These are phyloP conservation scores for Zygogramma bicolorata DNA, from an alignment of 2,888 invertebrate genomes.

Conservation along the genomic window DNA sequence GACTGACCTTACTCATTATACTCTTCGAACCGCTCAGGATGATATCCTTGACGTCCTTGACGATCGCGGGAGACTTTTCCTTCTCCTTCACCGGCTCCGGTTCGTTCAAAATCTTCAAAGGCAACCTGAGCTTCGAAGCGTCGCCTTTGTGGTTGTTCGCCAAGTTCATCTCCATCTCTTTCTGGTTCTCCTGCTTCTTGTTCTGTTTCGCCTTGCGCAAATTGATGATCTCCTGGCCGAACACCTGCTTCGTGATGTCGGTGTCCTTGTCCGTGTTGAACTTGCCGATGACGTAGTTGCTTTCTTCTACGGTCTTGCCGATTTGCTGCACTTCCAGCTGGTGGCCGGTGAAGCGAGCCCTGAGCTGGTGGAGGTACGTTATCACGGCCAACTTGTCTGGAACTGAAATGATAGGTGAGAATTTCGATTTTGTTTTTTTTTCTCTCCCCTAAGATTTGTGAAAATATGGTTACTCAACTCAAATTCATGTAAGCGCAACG, in stretches of 20 bases:
- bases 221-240: conserved; percentile 80
- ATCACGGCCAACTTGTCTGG: conserved; percentile 97
- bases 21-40: conserved; percentile 78
- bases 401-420: conserved; percentile 64
- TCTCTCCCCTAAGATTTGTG: no score
- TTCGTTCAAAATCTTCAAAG: conserved; percentile 60
- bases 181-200: conserved; percentile 45
- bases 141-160: conserved; percentile 48
- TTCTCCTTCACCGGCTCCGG: conserved; percentile 58
- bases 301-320: conserved; percentile 84
- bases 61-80: conserved; percentile 73
- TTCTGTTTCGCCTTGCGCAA: conserved; percentile 71
- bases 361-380: conserved; percentile 96
- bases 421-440: no score
- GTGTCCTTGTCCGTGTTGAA: conserved; percentile 83
- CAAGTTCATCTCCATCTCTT: conserved; percentile 55
- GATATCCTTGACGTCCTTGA: conserved; percentile 80
- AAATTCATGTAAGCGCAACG: no score
- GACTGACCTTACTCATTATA: conserved; percentile 71
- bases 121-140: conserved; percentile 59
- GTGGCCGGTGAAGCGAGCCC: conserved; percentile 94
- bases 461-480: no score
- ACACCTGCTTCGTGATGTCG: conserved; percentile 76
- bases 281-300: conserved; percentile 87
- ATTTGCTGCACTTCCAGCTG: conserved; percentile 95